Percentiles rank a stretch among this genome's conserved stretches.
phyloP scores from a whole-genome alignment of 2,113 vertebrate genomes.

The Alethe diademata region DNA sequence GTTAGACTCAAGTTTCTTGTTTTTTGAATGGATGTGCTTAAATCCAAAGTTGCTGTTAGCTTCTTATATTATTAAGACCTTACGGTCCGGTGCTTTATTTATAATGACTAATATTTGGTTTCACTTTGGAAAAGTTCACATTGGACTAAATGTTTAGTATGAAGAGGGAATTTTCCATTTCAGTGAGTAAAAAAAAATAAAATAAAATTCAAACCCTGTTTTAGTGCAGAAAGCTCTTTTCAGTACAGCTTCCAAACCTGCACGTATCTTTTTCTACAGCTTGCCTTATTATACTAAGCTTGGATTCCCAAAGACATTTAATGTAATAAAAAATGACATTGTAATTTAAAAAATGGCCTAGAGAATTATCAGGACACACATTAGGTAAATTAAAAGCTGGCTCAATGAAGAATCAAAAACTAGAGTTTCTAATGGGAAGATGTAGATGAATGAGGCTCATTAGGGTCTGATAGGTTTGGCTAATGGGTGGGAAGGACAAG shows the following conservation, averaged over 20 bases:
- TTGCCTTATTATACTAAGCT: background rate
- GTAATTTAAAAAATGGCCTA: background rate
- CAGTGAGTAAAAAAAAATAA: background rate
- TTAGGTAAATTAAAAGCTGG: slow-evolving; percentile 8
- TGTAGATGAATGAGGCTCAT: slow-evolving; percentile 29
- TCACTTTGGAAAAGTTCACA: background rate
- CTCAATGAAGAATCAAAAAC: background rate
- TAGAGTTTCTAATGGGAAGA: background rate
- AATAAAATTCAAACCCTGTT: background rate
- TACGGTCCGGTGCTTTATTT: background rate
- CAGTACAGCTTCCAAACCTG: background rate
- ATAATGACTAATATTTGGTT: background rate
- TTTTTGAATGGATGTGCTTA: background rate
- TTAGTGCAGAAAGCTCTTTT: background rate
- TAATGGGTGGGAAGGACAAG: slow-evolving; percentile 35
- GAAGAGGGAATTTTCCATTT: background rate
- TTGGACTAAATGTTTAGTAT: background rate
- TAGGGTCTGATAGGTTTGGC: slow-evolving; percentile 3
- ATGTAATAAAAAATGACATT: background rate
- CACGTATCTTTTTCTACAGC: background rate
- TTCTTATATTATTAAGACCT: background rate
- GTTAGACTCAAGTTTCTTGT: background rate
- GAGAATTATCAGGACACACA: background rate
- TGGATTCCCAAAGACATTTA: slow-evolving; percentile 1
- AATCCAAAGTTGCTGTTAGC: background rate